Percentiles rank a stretch among this genome's conserved stretches.
Conservation (phyloP, 64 coral and sea anemone species). For the Pachyseris speciosa region DNA sequence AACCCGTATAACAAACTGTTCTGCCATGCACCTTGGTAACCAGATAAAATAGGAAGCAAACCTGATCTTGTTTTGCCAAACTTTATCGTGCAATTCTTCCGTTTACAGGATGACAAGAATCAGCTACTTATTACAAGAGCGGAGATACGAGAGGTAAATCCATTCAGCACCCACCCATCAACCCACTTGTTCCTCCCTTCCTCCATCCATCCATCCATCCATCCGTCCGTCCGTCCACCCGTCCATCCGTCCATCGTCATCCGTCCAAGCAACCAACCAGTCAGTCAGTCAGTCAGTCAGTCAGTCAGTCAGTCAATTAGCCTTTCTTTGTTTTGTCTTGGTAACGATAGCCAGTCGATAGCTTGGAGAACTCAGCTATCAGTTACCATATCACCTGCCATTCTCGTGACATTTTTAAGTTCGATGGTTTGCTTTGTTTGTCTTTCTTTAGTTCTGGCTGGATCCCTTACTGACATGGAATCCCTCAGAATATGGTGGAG, state of each 20-base stretch:
- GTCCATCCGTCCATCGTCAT: neutral
- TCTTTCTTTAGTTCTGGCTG: conserved; percentile 56
- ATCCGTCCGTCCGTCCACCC: neutral
- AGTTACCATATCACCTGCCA: no score
- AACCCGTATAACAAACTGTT: no score
- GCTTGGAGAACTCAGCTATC: neutral
- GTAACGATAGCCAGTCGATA: neutral
- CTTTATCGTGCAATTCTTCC: neutral
- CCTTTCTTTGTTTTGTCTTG: neutral
- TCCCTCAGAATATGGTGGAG: conserved; percentile 61
- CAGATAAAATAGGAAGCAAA: neutral
- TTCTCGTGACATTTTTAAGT: no score
- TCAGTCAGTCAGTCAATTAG: neutral
- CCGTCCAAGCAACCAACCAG: neutral
- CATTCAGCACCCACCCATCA: neutral
- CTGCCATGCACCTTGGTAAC: neutral
- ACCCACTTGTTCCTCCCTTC: neutral
- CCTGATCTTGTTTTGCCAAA: neutral
- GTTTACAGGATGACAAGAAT: conserved; percentile 71
- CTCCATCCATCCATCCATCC: neutral
- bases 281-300: neutral
- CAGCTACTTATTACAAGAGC: conserved; percentile 66
- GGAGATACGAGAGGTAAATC: conserved; percentile 62
- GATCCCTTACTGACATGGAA: conserved; percentile 75
- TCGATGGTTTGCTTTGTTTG: neutral